A percentile compares a stretch with the other conserved stretches of the same genome.
Conservation (phyloP, 2,113 vertebrate genomes). For the Pseudorectes ferrugineus region DNA sequence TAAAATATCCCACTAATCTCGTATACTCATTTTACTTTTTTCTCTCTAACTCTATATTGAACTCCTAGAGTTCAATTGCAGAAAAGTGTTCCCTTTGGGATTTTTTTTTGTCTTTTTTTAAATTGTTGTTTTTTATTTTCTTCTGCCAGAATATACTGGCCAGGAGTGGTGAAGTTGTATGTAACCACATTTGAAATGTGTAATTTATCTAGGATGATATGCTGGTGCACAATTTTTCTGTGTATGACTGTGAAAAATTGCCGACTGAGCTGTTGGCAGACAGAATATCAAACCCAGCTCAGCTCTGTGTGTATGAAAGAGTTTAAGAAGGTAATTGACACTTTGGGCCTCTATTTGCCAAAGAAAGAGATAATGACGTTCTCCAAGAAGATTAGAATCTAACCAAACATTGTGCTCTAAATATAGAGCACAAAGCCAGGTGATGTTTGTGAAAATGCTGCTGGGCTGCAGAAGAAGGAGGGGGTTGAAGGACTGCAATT, state of each 20-base stretch:
- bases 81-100: background rate
- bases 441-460: slow-evolving; percentile 70
- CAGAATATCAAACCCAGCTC: slow-evolving; percentile 38
- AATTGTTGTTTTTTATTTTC: background rate
- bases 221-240: slow-evolving; percentile 36
- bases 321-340: slow-evolving; percentile 69
- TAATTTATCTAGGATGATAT: slow-evolving; percentile 42
- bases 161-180: background rate
- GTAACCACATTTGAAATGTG: slow-evolving; percentile 32
- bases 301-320: slow-evolving; percentile 20
- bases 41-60: background rate
- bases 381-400: slow-evolving; percentile 69
- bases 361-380: slow-evolving; percentile 66
- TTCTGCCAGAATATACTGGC: background rate
- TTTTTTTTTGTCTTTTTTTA: background rate
- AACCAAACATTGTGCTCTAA: slow-evolving; percentile 72
- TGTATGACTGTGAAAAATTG: slow-evolving; percentile 54
- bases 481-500: slow-evolving; percentile 35
- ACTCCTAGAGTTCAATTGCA: background rate
- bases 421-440: slow-evolving; percentile 61
- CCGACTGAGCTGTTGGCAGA: slow-evolving; percentile 19
- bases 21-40: background rate
- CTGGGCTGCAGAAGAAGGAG: slow-evolving; percentile 12
- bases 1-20: background rate
- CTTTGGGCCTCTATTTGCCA: slow-evolving; percentile 62